Evolutionary conservation across 2,113 vertebrate species (phyloP).

Genomic region (Excalfactoria chinensis): DNA sequence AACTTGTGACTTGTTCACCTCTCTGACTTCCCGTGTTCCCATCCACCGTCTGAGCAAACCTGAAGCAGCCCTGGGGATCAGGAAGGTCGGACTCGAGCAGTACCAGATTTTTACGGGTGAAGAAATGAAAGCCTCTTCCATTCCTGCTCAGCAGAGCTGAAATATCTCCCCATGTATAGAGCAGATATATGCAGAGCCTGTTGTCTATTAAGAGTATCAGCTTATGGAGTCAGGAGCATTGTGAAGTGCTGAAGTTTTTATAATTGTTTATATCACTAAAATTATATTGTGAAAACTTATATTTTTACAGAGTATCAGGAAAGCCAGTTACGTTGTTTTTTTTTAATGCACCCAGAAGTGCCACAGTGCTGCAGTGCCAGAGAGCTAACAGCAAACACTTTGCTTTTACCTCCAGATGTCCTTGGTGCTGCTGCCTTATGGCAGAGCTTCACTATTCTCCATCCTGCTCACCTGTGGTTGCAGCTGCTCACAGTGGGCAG

Average conservation of each 20-base stretch:
- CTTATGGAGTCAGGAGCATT: background rate
- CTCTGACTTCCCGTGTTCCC: background rate
- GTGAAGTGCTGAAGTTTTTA: background rate
- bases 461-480: conserved; percentile 7
- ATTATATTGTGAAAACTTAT: background rate
- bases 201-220: background rate
- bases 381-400: conserved; percentile 35
- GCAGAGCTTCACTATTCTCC: background rate
- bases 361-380: conserved; percentile 27
- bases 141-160: background rate
- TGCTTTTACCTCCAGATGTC: conserved; percentile 64
- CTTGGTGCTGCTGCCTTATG: conserved; percentile 44
- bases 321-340: background rate
- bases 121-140: background rate
- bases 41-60: background rate
- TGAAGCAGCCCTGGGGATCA: background rate
- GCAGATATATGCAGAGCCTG: background rate
- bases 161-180: background rate
- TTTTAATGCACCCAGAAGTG: background rate
- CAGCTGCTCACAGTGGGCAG: background rate
- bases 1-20: background rate
- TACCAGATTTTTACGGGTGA: background rate
- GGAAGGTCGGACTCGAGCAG: background rate
- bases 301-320: background rate
- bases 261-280: background rate